These are phyloP conservation scores for Cotesia chilonis DNA, from an alignment of 1,140 invertebrate genomes.

Conservation along the genomic window DNA sequence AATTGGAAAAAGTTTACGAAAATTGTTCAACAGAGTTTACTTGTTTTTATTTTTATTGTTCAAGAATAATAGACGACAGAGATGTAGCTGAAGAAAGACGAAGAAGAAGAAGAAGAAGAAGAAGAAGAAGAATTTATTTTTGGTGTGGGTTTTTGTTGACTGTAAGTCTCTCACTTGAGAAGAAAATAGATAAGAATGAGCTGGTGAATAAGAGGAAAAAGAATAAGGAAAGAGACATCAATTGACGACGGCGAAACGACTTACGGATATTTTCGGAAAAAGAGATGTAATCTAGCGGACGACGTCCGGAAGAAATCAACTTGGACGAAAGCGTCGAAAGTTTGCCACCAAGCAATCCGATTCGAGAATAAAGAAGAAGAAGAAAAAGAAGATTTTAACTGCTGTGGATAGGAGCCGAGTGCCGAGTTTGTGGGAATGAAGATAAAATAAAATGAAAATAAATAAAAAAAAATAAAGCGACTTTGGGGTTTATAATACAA, in stretches of 20 bases:
- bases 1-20: too few relatives aligned
- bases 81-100: too few relatives aligned
- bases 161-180: too few relatives aligned
- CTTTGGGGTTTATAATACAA: not conserved
- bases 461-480: not conserved
- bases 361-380: conserved; percentile 22
- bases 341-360: conserved; percentile 37
- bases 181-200: not conserved
- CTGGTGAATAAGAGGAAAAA: not conserved
- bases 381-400: conserved; percentile 10
- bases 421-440: not conserved
- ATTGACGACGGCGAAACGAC: conserved; percentile 32
- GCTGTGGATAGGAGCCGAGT: conserved; percentile 2
- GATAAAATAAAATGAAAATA: not conserved
- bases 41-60: too few relatives aligned
- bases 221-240: conserved; percentile 16
- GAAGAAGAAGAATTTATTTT: too few relatives aligned
- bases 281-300: conserved; percentile 33
- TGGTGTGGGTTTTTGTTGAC: too few relatives aligned
- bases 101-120: too few relatives aligned
- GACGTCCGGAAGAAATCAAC: conserved; percentile 32
- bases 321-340: conserved; percentile 29
- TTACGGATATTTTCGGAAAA: conserved; percentile 26
- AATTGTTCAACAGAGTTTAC: too few relatives aligned
- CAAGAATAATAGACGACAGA: too few relatives aligned